These are phyloP conservation scores for Gymnothorax reevesii DNA, from an alignment of 2,797 vertebrate species.

Conservation along the genomic window DNA sequence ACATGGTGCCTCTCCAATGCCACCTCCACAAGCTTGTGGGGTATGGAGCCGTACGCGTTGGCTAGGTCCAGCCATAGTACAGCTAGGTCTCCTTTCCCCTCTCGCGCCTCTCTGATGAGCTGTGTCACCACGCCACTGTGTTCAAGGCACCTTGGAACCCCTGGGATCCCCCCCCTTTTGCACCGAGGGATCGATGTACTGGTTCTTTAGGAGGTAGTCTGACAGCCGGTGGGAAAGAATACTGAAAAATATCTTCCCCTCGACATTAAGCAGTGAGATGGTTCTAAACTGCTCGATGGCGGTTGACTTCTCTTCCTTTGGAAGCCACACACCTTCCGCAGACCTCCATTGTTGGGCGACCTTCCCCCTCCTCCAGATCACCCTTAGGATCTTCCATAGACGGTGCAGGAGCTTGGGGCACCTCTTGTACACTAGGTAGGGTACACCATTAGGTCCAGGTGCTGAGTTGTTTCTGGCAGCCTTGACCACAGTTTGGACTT, in stretches of 20 bases:
- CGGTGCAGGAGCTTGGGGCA: background rate
- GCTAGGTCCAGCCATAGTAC: background rate
- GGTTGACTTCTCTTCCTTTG: background rate
- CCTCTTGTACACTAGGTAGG: background rate
- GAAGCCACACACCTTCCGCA: background rate
- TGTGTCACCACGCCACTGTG: too few species aligned
- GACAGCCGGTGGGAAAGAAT: too few species aligned
- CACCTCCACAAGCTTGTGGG: background rate
- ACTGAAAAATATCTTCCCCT: background rate
- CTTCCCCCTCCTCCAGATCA: background rate
- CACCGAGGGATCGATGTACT: conserved; percentile 16
- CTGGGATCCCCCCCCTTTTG: conserved; percentile 28
- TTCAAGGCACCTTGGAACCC: background rate
- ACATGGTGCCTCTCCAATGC: too few species aligned
- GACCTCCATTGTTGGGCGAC: background rate
- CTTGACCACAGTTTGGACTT: too few species aligned
- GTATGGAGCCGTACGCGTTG: background rate
- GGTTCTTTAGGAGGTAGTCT: too few species aligned
- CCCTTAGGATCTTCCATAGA: background rate
- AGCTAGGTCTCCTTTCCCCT: background rate
- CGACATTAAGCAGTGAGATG: background rate
- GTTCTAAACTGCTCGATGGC: background rate
- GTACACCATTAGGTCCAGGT: too few species aligned
- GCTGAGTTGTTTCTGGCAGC: too few species aligned
- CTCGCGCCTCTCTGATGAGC: background rate